Conservation (phyloP, 2,888 invertebrate genomes). For the Achlya flavicornis region DNA sequence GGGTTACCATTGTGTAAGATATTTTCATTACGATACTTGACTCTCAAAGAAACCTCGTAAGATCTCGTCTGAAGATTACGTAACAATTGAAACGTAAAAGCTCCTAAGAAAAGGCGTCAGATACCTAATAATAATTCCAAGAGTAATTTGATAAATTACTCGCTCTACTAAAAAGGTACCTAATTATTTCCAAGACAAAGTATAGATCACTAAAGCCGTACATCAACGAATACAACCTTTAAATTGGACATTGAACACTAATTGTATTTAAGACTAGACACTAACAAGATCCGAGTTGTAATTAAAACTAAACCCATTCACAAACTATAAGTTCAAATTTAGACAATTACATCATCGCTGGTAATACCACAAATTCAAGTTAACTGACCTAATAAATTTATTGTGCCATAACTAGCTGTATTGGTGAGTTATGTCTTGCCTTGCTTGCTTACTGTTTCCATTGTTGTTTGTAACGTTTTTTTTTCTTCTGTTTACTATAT, state of each 20-base stretch:
- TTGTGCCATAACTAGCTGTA: slow-evolving; percentile 74
- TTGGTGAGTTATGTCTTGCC: slow-evolving; percentile 66
- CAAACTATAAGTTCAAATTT: slow-evolving; percentile 27
- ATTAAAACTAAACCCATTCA: slow-evolving; percentile 9
- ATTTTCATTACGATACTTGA: too few relatives aligned
- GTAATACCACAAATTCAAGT: slow-evolving; percentile 69
- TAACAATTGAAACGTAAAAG: background rate
- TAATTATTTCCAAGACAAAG: background rate
- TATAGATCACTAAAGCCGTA: background rate
- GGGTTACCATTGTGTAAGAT: too few relatives aligned
- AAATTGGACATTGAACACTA: background rate
- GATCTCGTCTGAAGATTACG: background rate
- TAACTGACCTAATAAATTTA: slow-evolving; percentile 79
- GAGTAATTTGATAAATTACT: background rate
- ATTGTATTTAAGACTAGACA: slow-evolving; percentile 8
- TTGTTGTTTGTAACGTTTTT: slow-evolving; percentile 31
- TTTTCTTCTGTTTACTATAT: background rate
- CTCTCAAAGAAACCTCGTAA: too few relatives aligned
- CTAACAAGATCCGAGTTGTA: slow-evolving; percentile 10
- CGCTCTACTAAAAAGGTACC: background rate
- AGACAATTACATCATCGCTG: slow-evolving; percentile 44
- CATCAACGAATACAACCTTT: background rate
- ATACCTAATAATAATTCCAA: background rate
- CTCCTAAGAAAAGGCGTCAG: background rate
- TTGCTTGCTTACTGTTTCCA: slow-evolving; percentile 47